These are phyloP conservation scores for Eleginops maclovinus DNA, from an alignment of 2,113 vertebrate species.

Conservation along the genomic window DNA sequence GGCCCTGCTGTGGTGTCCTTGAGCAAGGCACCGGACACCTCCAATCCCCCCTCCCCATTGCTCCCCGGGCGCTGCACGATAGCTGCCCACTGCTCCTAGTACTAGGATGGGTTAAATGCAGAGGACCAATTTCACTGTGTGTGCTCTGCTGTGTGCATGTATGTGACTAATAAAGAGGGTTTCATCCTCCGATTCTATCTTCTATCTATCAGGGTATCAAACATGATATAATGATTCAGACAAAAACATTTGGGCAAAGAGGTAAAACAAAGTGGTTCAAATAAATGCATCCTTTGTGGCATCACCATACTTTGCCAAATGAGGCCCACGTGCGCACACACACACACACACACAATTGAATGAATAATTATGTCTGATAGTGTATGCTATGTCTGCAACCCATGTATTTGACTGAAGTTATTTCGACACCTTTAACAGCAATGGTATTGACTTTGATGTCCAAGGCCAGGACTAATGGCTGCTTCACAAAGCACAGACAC, in stretches of 20 bases:
- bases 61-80: too few relatives aligned
- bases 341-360: slow-evolving; percentile 23
- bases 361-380: slow-evolving; percentile 46
- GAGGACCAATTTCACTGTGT: too few relatives aligned
- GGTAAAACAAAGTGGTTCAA: background rate
- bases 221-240: too few relatives aligned
- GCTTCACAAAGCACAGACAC: slow-evolving; percentile 34
- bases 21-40: too few relatives aligned
- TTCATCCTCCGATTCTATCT: too few relatives aligned
- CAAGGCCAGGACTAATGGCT: slow-evolving; percentile 55
- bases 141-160: too few relatives aligned
- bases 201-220: too few relatives aligned
- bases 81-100: too few relatives aligned
- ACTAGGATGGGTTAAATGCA: too few relatives aligned
- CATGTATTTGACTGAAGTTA: slow-evolving; percentile 39
- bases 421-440: slow-evolving; percentile 51
- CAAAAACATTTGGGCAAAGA: background rate
- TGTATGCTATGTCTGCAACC: slow-evolving; percentile 46
- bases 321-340: slow-evolving; percentile 37
- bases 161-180: too few relatives aligned
- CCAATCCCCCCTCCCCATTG: too few relatives aligned
- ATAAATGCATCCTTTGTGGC: slow-evolving; percentile 12
- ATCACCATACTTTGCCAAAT: slow-evolving; percentile 23
- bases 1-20: too few relatives aligned
- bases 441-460: slow-evolving; percentile 52